These are phyloP conservation scores for Trichechus manatus DNA, from an alignment of 2,113 vertebrate genomes.

Conservation along the genomic window DNA sequence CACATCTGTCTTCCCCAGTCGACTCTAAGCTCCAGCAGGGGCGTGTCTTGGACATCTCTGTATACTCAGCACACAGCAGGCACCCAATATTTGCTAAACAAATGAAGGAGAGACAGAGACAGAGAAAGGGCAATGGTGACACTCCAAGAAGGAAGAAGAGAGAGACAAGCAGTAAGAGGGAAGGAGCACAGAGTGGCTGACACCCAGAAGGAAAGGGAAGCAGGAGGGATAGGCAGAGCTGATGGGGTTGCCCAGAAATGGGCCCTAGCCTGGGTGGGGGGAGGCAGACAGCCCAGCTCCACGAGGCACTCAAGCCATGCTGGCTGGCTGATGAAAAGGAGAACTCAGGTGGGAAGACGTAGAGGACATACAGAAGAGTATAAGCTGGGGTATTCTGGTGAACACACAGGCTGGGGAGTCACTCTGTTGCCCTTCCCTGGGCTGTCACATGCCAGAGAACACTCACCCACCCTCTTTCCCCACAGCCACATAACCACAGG, in stretches of 20 bases:
- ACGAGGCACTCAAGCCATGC: not conserved
- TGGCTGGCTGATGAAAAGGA: not conserved
- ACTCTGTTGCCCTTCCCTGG: too few species aligned
- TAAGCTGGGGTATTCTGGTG: not conserved
- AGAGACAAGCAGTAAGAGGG: not conserved
- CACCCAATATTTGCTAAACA: not conserved
- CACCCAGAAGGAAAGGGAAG: not conserved
- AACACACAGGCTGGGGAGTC: not conserved
- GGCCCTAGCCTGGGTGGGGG: not conserved
- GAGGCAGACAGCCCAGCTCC: not conserved
- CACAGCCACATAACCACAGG: not conserved
- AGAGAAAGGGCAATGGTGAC: not conserved
- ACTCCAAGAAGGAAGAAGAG: not conserved
- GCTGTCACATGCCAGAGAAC: not conserved
- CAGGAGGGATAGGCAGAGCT: not conserved
- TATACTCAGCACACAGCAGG: not conserved
- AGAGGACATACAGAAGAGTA: not conserved
- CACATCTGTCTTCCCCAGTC: not conserved
- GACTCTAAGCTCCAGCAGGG: not conserved
- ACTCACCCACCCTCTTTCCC: fast-evolving
- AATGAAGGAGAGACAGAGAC: not conserved
- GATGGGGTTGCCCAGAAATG: not conserved
- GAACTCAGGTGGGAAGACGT: not conserved
- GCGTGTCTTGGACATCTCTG: not conserved
- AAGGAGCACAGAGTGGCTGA: not conserved